These are phyloP conservation scores for Heliconius ethilla DNA, from an alignment of 2,888 invertebrate genomes.

Conservation along the genomic window DNA sequence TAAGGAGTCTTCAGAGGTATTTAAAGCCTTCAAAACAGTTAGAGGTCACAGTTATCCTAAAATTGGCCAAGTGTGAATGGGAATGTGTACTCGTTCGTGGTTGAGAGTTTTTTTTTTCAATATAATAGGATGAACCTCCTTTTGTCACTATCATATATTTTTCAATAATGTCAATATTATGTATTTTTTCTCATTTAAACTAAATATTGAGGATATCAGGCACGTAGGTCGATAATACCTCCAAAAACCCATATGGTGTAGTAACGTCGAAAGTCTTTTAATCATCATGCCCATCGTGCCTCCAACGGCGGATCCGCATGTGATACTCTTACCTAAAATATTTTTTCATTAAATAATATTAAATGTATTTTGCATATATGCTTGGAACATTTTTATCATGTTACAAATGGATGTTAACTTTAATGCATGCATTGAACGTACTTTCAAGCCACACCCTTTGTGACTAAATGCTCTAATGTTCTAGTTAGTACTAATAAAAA, in stretches of 20 bases:
- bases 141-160: no score
- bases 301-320: neutral
- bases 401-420: neutral
- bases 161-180: no score
- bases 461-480: neutral
- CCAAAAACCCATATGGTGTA: neutral
- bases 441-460: slow-evolving; percentile 10
- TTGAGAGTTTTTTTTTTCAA: neutral
- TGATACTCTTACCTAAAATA: neutral
- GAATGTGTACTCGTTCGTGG: neutral
- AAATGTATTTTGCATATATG: neutral
- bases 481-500: neutral
- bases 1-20: neutral
- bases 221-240: neutral
- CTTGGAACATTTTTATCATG: slow-evolving; percentile 1
- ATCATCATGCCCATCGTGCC: neutral
- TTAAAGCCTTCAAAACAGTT: neutral
- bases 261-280: neutral
- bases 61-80: neutral
- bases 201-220: neutral
- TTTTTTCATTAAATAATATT: neutral
- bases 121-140: neutral
- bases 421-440: neutral
- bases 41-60: neutral
- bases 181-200: neutral